Conservation (phyloP, 1,140 invertebrate genomes). For the Probaryconus sp. region DNA sequence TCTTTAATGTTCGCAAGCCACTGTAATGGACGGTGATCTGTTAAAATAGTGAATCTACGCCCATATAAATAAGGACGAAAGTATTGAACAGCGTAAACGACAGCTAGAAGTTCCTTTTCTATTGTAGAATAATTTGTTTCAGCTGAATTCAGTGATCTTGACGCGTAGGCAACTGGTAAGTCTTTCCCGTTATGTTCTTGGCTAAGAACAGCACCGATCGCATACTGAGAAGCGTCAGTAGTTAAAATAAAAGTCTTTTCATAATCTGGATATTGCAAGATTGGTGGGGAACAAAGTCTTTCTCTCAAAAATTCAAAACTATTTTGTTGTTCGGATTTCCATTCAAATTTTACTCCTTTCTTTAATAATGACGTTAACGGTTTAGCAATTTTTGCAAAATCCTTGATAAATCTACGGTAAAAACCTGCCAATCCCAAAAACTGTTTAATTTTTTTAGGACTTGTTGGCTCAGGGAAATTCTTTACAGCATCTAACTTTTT, state of each 20-base stretch:
- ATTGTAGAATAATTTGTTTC: slow-evolving; percentile 63
- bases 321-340: slow-evolving; percentile 53
- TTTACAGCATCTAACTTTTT: slow-evolving; percentile 5
- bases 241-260: slow-evolving; percentile 67
- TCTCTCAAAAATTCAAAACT: slow-evolving; percentile 64
- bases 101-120: slow-evolving; percentile 67
- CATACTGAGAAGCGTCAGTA: slow-evolving; percentile 70
- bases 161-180: slow-evolving; percentile 67
- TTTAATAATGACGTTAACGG: slow-evolving; percentile 65
- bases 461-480: slow-evolving; percentile 9
- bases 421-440: slow-evolving; percentile 73
- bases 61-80: slow-evolving; percentile 72
- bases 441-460: slow-evolving; percentile 66
- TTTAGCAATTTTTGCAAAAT: slow-evolving; percentile 63
- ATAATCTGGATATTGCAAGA: slow-evolving; percentile 71
- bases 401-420: slow-evolving; percentile 68
- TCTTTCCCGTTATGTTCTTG: slow-evolving; percentile 63
- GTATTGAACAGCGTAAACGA: slow-evolving; percentile 71
- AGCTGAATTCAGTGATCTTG: slow-evolving; percentile 45
- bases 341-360: slow-evolving; percentile 59
- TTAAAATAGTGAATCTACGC: slow-evolving; percentile 62
- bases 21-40: too few relatives aligned
- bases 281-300: slow-evolving; percentile 63
- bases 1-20: too few relatives aligned
- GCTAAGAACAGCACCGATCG: slow-evolving; percentile 67